Evolutionary conservation across 2,888 invertebrate species (phyloP).

Genomic region (Drosophila trichaetosa): DNA sequence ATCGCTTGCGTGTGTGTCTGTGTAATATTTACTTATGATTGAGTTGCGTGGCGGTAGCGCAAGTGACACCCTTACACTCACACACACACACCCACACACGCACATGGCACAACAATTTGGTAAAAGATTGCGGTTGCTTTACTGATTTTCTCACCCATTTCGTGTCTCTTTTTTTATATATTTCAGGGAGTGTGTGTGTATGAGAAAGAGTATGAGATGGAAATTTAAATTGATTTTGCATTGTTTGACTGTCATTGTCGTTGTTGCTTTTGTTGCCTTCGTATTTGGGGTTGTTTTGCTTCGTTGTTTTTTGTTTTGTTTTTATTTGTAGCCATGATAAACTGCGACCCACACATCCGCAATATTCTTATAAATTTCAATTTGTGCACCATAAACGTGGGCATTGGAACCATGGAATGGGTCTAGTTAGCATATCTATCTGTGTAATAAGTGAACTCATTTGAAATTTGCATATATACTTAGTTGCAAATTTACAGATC

Average conservation of each 20-base stretch:
- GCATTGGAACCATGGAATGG: conserved; percentile 9
- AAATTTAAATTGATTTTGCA: conserved; percentile 83
- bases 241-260: conserved; percentile 75
- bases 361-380: conserved; percentile 81
- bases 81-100: conserved; percentile 10
- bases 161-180: conserved; percentile 28
- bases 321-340: conserved; percentile 48
- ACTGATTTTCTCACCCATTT: conserved; percentile 80
- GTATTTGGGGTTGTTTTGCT: conserved; percentile 47
- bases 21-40: conserved; percentile 80
- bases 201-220: conserved; percentile 59
- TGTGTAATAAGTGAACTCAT: conserved; percentile 6
- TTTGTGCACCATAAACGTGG: conserved; percentile 67
- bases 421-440: conserved; percentile 29
- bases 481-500: neutral
- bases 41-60: conserved; percentile 70
- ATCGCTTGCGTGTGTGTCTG: conserved; percentile 56
- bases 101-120: conserved; percentile 75
- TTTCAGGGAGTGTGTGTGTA: conserved; percentile 24
- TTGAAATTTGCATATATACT: neutral
- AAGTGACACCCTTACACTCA: conserved; percentile 52
- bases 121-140: conserved; percentile 80
- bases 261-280: conserved; percentile 64
- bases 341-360: conserved; percentile 44
- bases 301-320: conserved; percentile 28